A percentile compares a stretch with the other conserved stretches of the same genome.
These are phyloP conservation scores for Amphiprion percula DNA, from an alignment of 2,113 vertebrate species.

Conservation along the genomic window DNA sequence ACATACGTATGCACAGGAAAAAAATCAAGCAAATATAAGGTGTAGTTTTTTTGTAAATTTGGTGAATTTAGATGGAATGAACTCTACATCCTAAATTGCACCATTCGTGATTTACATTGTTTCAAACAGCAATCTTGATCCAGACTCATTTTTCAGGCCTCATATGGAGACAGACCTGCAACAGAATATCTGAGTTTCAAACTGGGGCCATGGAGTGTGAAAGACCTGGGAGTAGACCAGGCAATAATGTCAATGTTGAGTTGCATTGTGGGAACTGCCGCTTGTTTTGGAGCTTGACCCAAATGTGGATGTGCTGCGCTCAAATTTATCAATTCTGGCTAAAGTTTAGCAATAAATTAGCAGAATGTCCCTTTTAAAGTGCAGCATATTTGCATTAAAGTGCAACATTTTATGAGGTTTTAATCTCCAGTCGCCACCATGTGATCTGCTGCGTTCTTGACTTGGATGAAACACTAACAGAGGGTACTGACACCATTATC, in stretches of 20 bases:
- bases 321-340: not conserved
- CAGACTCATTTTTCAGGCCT: no score
- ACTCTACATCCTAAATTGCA: no score
- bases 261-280: conserved; percentile 2
- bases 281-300: not conserved
- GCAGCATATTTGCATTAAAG: not conserved
- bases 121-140: no score
- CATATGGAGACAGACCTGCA: no score
- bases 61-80: no score
- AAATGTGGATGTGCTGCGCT: not conserved
- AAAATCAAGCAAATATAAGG: no score
- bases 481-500: not conserved
- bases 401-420: not conserved
- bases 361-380: not conserved
- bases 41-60: no score
- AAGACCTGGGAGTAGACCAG: not conserved
- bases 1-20: no score
- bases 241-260: not conserved
- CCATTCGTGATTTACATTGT: no score
- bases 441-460: not conserved
- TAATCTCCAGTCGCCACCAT: not conserved
- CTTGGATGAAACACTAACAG: not conserved
- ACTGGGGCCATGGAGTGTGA: not conserved
- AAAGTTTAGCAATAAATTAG: not conserved
- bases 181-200: not conserved